Conservation (phyloP, 2,113 vertebrate species). For the Carlito syrichta region DNA sequence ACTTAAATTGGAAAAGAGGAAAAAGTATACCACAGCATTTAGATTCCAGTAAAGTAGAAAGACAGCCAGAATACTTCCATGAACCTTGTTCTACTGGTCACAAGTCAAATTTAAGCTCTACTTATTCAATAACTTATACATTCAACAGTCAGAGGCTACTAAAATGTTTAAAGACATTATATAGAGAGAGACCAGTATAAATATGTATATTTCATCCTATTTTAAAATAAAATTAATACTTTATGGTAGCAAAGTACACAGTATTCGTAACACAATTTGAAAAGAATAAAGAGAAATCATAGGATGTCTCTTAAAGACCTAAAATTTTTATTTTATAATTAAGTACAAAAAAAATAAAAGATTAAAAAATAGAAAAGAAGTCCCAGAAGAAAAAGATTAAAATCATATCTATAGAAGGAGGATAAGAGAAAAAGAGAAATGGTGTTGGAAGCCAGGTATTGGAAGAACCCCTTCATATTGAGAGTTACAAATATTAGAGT, state of each 20-base stretch:
- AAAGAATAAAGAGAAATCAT: not conserved
- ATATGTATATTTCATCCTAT: not conserved
- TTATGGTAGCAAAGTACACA: not conserved
- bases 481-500: not conserved
- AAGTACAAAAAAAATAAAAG: conserved; percentile 8
- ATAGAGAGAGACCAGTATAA: too few species aligned
- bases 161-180: conserved; percentile 32
- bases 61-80: not conserved
- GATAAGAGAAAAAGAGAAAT: not conserved
- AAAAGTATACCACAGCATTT: not conserved
- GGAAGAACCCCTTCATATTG: not conserved
- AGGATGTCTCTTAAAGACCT: not conserved
- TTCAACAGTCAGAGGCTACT: not conserved
- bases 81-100: not conserved
- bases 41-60: not conserved
- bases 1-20: not conserved
- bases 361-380: not conserved
- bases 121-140: not conserved
- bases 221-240: not conserved
- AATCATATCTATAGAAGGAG: not conserved
- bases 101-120: not conserved
- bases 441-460: not conserved
- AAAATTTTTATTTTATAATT: not conserved
- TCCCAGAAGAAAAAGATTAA: not conserved
- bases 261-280: not conserved